phyloP scores from a whole-genome alignment of 2,888 invertebrate genomes.

The Stegana nigrithorax region DNA sequence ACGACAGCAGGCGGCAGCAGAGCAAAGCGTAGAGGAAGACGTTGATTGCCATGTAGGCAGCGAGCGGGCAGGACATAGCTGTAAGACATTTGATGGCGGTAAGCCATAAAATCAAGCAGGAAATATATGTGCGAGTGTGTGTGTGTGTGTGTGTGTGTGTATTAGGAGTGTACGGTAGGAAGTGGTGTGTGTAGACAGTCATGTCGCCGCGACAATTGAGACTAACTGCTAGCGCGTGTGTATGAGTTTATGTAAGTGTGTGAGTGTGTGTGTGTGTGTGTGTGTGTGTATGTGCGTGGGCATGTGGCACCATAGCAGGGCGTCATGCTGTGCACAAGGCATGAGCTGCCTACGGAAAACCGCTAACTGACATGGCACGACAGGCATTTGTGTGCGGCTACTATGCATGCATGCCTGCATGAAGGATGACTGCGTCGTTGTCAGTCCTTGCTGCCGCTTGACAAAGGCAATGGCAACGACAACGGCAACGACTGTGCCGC shows the following conservation, averaged over 20 bases:
- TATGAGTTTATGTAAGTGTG: conserved; percentile 25
- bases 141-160: background rate
- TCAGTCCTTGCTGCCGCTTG: too few relatives aligned
- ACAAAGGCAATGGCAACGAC: too few relatives aligned
- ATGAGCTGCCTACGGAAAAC: too few relatives aligned
- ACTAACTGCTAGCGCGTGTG: background rate
- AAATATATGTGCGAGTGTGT: too few relatives aligned
- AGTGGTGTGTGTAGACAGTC: too few relatives aligned
- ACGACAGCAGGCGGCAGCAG: background rate
- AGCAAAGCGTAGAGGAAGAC: background rate
- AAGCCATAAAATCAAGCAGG: background rate
- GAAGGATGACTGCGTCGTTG: too few relatives aligned
- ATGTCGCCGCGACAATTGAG: background rate
- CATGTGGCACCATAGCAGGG: conserved; percentile 20
- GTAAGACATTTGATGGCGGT: background rate
- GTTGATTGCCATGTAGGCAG: background rate
- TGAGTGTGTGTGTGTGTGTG: conserved; percentile 18
- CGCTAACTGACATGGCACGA: too few relatives aligned
- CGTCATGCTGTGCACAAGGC: background rate
- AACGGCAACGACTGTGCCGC: too few relatives aligned
- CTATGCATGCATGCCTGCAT: too few relatives aligned
- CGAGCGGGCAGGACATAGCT: too few relatives aligned
- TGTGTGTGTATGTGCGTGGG: background rate
- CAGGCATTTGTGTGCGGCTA: too few relatives aligned
- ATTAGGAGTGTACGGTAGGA: too few relatives aligned